Percentiles rank a stretch among this genome's conserved stretches.
Conservation (phyloP, 2,888 invertebrate genomes). For the Ochropleura leucogaster region DNA sequence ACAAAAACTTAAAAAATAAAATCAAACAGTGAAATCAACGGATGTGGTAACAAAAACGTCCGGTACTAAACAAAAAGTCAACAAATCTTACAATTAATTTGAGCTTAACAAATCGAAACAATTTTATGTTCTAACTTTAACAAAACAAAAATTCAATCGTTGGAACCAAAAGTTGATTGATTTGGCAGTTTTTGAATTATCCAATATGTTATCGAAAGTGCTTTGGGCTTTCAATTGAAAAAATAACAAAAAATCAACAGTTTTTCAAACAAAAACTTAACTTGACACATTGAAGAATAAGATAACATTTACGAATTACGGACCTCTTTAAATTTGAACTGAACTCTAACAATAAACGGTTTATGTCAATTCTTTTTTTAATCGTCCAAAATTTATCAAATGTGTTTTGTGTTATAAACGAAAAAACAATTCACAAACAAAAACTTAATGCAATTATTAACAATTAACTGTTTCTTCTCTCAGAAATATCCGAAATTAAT, state of each 20-base stretch:
- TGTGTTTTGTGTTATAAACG: too few relatives aligned
- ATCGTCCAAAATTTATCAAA: background rate
- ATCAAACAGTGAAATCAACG: conserved; percentile 48
- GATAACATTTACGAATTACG: conserved; percentile 25
- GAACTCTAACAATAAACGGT: background rate
- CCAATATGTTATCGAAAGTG: background rate
- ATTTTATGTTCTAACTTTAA: background rate
- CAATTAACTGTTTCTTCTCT: too few relatives aligned
- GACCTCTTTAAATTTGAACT: background rate
- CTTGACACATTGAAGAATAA: conserved; percentile 3
- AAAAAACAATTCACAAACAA: background rate
- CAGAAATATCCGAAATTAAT: background rate
- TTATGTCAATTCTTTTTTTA: background rate
- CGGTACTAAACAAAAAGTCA: conserved; percentile 42
- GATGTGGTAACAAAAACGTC: conserved; percentile 14
- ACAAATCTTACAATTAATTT: conserved; percentile 35
- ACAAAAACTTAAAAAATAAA: conserved; percentile 52
- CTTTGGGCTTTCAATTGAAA: conserved; percentile 17
- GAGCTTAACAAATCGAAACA: conserved; percentile 1
- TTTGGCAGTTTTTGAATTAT: background rate
- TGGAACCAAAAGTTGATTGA: conserved; percentile 1
- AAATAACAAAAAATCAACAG: conserved; percentile 49
- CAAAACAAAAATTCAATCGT: conserved; percentile 9
- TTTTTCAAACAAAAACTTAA: conserved; percentile 45
- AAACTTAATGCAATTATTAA: too few relatives aligned